Percentiles rank a stretch among this genome's conserved stretches.
These are phyloP conservation scores for Rhopalosiphum padi DNA, from an alignment of 1,140 invertebrate genomes.

Conservation along the genomic window DNA sequence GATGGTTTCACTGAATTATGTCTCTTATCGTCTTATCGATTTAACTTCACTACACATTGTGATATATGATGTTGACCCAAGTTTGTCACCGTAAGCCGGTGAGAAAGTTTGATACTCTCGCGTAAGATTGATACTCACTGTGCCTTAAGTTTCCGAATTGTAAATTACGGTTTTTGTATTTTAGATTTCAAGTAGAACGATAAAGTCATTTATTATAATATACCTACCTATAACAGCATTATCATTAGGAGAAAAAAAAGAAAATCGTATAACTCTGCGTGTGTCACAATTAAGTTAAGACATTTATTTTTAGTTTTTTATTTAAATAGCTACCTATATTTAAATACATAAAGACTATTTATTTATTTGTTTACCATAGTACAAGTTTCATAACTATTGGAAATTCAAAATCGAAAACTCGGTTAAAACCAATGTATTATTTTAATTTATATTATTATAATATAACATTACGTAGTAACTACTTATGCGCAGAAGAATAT, in stretches of 20 bases:
- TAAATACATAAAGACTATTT: neutral
- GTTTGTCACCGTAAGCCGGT: constrained; percentile 19
- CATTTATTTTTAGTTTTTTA: neutral
- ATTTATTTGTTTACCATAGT: too few species aligned
- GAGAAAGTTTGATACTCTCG: constrained; percentile 12
- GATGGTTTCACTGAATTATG: constrained; percentile 18
- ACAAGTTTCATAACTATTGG: too few species aligned
- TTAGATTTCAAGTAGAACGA: neutral
- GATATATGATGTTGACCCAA: constrained; percentile 36
- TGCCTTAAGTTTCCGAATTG: constrained; percentile 6
- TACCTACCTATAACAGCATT: neutral
- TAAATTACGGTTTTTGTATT: constrained; percentile 28
- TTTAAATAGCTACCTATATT: neutral
- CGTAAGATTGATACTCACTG: constrained; percentile 28
- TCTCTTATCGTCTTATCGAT: constrained; percentile 35
- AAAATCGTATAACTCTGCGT: neutral
- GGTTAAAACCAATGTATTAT: neutral
- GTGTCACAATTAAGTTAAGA: neutral
- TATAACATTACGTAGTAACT: neutral
- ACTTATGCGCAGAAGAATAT: neutral
- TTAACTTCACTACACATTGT: constrained; percentile 14
- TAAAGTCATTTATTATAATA: neutral
- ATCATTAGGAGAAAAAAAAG: neutral
- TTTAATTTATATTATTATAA: neutral
- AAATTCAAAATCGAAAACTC: neutral